Percentiles rank a stretch among this genome's conserved stretches.
These are phyloP conservation scores for Hydrochoerus hydrochaeris DNA, from an alignment of 2,113 vertebrate genomes.

Conservation along the genomic window DNA sequence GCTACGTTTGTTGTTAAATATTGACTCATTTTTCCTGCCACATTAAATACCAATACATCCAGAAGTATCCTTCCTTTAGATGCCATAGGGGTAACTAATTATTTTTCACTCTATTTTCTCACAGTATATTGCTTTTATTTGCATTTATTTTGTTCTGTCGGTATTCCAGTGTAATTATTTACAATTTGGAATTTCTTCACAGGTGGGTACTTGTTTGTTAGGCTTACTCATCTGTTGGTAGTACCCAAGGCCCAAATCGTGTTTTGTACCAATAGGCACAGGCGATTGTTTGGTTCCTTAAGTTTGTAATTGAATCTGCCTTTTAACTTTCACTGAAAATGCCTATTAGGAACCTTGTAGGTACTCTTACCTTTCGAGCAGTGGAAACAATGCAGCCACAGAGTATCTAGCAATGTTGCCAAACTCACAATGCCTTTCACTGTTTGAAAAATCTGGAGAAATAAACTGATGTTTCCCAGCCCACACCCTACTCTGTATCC, in stretches of 20 bases:
- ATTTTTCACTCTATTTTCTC: neutral
- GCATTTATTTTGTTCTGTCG: neutral
- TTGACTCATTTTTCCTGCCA: neutral
- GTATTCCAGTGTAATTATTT: neutral
- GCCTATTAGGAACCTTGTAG: neutral
- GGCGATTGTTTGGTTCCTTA: neutral
- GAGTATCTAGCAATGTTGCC: neutral
- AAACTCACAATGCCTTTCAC: neutral
- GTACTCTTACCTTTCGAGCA: neutral
- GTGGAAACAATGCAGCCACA: neutral
- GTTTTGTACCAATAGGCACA: neutral
- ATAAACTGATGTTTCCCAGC: neutral
- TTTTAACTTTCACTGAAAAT: neutral
- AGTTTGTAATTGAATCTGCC: conserved; percentile 42
- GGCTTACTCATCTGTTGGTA: neutral
- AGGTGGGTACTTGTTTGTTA: neutral
- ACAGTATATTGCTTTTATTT: neutral
- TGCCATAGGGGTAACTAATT: neutral
- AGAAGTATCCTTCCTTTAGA: neutral
- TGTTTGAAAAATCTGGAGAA: neutral
- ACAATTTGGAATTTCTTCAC: neutral
- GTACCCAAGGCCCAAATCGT: neutral
- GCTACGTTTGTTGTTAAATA: neutral
- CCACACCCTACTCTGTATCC: neutral
- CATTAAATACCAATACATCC: neutral